Evolutionary conservation across 2,888 invertebrate genomes (phyloP), one percentile per base, ranked within the genome.

Genomic region (Diaperis boleti): DNA sequence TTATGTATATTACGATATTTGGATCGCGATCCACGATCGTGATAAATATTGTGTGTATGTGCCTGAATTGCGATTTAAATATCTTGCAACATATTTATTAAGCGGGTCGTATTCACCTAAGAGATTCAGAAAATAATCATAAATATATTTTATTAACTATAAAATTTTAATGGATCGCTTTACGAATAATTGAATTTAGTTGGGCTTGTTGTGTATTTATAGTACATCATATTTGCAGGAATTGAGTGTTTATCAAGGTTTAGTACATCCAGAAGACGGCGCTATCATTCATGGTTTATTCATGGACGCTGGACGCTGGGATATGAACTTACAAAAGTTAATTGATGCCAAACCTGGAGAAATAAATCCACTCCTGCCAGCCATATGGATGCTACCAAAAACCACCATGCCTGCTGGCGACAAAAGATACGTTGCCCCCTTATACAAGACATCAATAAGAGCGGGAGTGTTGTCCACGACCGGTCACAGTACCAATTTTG

Each of bases 401-500:
- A 82, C 85, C 37, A 82, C 85, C 18, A 82, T 88, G 71, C 87
- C 86, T 0, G 84, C 83, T 71, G 80, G 85, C 1, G 89, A 88
- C 76, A 80, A 84, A 1, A 83, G 91, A 71, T 94, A 94, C 78
- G 83, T 86, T 52, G 87, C 91, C 13, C 96, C 96, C 0, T 82
- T 96, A 8, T 96, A 96, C 81, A 96, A 95, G 82, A 96, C 96
- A 0, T 89, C 93, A 22, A 89, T 92, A 69, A 85, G 96, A 62
- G 93, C 95, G 14, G 96, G 96, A 35, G 88, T 88, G 0, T 84
- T 96, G 8, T 95, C 95, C 4, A 96, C 95, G 0, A 96, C 95
- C 0, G 96, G 96, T 0, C 95, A 95, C 81, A 95, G 95, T 72
- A 96, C 95, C 1, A 96, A 96, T 83, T 96, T 95, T 78, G 92